These are phyloP conservation scores for Ceraclea dissimilis DNA, from an alignment of 2,888 invertebrate species.

Conservation along the genomic window DNA sequence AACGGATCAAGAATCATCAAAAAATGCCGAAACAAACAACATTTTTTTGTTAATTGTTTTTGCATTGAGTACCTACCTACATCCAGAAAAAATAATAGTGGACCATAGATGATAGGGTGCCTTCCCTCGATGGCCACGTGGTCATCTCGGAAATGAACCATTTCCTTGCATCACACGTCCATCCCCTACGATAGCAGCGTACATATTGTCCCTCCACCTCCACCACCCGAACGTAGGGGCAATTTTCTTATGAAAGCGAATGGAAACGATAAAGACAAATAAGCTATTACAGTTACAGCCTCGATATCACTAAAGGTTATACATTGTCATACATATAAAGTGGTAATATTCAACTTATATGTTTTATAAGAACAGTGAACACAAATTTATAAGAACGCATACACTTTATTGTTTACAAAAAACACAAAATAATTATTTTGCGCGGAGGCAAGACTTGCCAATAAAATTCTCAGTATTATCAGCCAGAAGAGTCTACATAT, in stretches of 20 bases:
- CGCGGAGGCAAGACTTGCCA: too few relatives aligned
- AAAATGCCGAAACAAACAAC: too few relatives aligned
- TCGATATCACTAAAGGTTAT: constrained; percentile 25
- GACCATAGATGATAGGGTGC: constrained; percentile 9
- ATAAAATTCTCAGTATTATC: too few relatives aligned
- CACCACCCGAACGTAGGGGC: constrained; percentile 19
- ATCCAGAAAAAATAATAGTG: too few relatives aligned
- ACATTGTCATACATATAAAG: constrained; percentile 27
- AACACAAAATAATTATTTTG: too few relatives aligned
- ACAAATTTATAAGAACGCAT: too few relatives aligned
- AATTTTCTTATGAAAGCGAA: constrained; percentile 26
- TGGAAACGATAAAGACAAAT: constrained; percentile 25
- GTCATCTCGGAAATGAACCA: constrained; percentile 15
- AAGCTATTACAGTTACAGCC: constrained; percentile 24
- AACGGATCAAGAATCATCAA: too few relatives aligned
- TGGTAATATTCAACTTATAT: constrained; percentile 24
- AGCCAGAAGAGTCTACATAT: too few relatives aligned
- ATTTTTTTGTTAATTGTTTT: too few relatives aligned
- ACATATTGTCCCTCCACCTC: background rate
- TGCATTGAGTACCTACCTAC: too few relatives aligned
- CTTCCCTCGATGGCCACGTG: constrained; percentile 9
- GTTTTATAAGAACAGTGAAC: too few relatives aligned
- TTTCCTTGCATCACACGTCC: constrained; percentile 16
- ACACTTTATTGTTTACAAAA: too few relatives aligned
- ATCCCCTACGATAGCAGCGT: background rate